Percentiles rank a stretch among this genome's conserved stretches.
These are phyloP conservation scores for Lutjanus argentimaculatus DNA, from an alignment of 2,797 vertebrate species.

Conservation along the genomic window DNA sequence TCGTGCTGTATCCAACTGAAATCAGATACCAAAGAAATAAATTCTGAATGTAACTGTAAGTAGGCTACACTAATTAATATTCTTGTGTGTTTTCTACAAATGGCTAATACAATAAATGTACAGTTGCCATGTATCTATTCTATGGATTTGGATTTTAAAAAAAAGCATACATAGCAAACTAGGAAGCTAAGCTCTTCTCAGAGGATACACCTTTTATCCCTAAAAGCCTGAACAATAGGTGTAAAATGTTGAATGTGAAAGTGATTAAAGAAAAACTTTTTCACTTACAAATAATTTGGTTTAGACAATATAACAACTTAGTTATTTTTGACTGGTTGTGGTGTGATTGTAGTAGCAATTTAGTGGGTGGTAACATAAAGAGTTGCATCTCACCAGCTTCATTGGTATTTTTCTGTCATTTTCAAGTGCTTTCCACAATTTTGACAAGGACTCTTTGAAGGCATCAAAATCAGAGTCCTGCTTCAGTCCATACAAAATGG, in stretches of 20 bases:
- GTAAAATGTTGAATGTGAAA: neutral
- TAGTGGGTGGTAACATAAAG: neutral
- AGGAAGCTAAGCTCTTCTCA: no score
- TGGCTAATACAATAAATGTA: neutral
- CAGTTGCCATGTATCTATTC: neutral
- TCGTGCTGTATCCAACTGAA: slow-evolving; percentile 54
- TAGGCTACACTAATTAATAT: neutral
- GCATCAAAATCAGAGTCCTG: slow-evolving; percentile 74
- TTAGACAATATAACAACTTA: neutral
- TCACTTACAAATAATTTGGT: neutral
- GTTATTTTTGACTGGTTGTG: neutral
- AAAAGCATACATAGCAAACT: neutral
- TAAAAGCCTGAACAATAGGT: neutral
- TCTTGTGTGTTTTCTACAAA: neutral
- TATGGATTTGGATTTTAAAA: neutral
- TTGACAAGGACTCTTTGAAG: slow-evolving; percentile 82
- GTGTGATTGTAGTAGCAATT: neutral
- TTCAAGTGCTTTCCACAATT: slow-evolving; percentile 91
- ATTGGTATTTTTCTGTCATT: slow-evolving; percentile 87
- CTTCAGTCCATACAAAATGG: slow-evolving; percentile 89
- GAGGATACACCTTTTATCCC: neutral
- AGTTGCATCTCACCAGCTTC: slow-evolving; percentile 87
- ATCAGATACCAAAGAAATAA: slow-evolving; percentile 74
- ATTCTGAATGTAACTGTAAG: neutral
- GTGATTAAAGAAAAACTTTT: neutral